Evolutionary conservation across 2,113 vertebrate species (phyloP), one percentile per base, ranked within the genome.

Genomic region (Lichenostomus cassidix): DNA sequence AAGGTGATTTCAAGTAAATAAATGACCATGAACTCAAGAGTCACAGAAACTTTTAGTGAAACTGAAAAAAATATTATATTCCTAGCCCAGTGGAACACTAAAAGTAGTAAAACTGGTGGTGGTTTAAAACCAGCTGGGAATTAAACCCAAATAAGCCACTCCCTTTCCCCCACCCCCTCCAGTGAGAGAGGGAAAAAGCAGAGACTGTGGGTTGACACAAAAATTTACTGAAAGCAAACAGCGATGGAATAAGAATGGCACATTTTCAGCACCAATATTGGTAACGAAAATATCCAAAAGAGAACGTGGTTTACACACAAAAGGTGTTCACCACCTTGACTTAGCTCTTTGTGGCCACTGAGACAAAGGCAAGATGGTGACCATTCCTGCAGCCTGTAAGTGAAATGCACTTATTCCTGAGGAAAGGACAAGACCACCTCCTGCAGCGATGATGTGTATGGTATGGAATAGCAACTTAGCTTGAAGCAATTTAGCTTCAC

Each of bases 1-100:
- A 92, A 90, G 39, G 53, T 47, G 46, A 70, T 84, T 71, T 78
- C 49, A 81, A 88, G 39, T 77, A 68, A 93, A 89, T 29, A 82
- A 94, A 81, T 47, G 17, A 65, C 76, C 4, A 1, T 20, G 29
- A 91, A 22, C 28, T 44, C 31, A 73, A 63, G 15, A 64, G 24
- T 67, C 82, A 56, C 33, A 90, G 64, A 75, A 68, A 63, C 4
- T 44, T 84, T 33, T 25, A 79, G 24, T 46, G 37, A 86, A 90
- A 76, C 8, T 9, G 71, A 33, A 82, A 73, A 59, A 70, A 14
- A n/a, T 17, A 3, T 53, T 94, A 14, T 74, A 8, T 81, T 75
- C 21, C 16, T 73, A 65, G 21, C 3, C 13, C 23, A 62, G 4
- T 2, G 47, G 28, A 60, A 47, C 10, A 78, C 44, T 49, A 81